Evolutionary conservation across 2,797 vertebrate genomes (phyloP), one percentile per base, ranked within the genome.

Genomic region (Chrosomus eos): DNA sequence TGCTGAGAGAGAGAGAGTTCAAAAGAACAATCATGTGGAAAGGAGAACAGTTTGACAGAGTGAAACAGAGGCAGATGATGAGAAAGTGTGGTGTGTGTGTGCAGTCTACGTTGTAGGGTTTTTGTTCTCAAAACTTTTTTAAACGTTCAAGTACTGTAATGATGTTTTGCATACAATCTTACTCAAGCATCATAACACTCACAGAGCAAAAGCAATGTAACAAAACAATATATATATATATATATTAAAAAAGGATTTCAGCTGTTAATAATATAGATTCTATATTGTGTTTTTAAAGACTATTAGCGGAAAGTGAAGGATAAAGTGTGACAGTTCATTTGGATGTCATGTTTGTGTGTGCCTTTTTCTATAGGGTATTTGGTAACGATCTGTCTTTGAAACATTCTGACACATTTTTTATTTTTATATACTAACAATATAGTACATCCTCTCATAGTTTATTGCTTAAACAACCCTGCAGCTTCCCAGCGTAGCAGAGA

Each of bases 1-100:
- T 70, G 26, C 36, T 53, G 19, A 68, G 48, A 81, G 70, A 43
- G 66, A 10, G 7, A 48, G 45, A 71, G 21, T 18, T 21, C 60
- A 19, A n/a, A 36, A 40, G 73, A 75, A 51, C 72, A 38, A 16
- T n/a, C 11, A 28, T 28, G 48, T 40, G 43, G 9, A 36, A 48
- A 43, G 55, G 67, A 72, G 45, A 31, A 51, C 45, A 73, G 71
- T 73, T 31, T 83, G 83, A 78, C 73, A 58, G 66, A 66, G 8
- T 31, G 58, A 67, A n/a, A 53, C 18, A 38, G 6, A 45, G 31
- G 38, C 21, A 82, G 10, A 71, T 38, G 58, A 43, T 58, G 23
- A 77, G 40, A 74, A 33, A 78, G 64, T n/a, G 62, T 33, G 33
- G 7, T 21, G n/a, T 51, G 18, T 53, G n/a, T 53, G n/a, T 31